phyloP scores from a whole-genome alignment of 2,888 invertebrate species.

The Andrena praecox region DNA sequence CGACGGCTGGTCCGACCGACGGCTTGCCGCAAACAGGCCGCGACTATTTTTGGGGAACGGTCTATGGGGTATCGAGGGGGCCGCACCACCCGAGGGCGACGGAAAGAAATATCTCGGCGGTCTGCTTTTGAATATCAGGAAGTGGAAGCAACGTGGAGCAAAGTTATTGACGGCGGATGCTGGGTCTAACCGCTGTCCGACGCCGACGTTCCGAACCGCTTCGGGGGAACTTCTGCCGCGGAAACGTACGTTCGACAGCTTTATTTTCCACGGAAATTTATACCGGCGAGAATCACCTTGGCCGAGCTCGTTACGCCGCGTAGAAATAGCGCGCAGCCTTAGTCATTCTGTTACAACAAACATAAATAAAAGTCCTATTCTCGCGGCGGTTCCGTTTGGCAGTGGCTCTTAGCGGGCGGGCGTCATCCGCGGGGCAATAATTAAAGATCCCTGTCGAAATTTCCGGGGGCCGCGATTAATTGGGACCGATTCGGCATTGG shows the following conservation, averaged over 20 bases:
- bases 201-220: neutral
- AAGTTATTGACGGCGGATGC: neutral
- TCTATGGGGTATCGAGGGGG: slow-evolving; percentile 14
- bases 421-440: slow-evolving; percentile 19
- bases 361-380: slow-evolving; percentile 49
- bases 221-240: neutral
- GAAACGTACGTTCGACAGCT: neutral
- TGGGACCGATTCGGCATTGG: slow-evolving; percentile 36
- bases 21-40: slow-evolving; percentile 25
- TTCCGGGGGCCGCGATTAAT: slow-evolving; percentile 41
- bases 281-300: slow-evolving; percentile 22
- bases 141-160: neutral
- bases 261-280: slow-evolving; percentile 14
- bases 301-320: slow-evolving; percentile 26
- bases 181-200: neutral
- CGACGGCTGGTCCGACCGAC: neutral
- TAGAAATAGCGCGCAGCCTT: slow-evolving; percentile 46
- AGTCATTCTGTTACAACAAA: slow-evolving; percentile 45
- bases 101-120: neutral
- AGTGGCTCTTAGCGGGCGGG: slow-evolving; percentile 5
- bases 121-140: neutral
- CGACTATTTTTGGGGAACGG: slow-evolving; percentile 55
- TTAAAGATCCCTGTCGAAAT: slow-evolving; percentile 29
- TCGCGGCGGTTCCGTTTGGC: slow-evolving; percentile 30
- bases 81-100: neutral